A percentile compares a stretch with the other conserved stretches of the same genome.
Evolutionary conservation across 2,888 invertebrate genomes (phyloP).

Genomic region (Polietes domitor): DNA sequence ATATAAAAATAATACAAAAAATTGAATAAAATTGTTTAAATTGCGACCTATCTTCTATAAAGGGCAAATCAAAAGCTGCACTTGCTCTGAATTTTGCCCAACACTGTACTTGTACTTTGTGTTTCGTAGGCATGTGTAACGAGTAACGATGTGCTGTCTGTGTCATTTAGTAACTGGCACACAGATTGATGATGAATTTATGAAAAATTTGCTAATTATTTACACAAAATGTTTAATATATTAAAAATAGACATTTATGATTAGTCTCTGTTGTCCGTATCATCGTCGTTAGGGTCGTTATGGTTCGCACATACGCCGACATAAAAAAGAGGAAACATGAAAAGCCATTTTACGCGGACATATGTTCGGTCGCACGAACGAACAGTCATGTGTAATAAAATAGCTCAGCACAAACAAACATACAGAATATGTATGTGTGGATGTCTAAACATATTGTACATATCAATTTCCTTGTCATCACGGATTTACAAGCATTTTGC

Average conservation of each 20-base stretch:
- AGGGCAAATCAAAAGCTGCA: too few relatives aligned
- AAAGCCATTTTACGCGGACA: neutral
- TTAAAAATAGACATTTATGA: neutral
- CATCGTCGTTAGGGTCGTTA: neutral
- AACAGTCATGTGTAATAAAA: constrained; percentile 24
- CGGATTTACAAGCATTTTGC: neutral
- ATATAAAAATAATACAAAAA: too few relatives aligned
- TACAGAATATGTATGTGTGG: neutral
- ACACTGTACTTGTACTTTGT: neutral
- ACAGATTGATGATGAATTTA: neutral
- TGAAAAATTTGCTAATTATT: neutral
- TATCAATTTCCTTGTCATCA: constrained; percentile 12
- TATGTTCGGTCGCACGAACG: constrained; percentile 36
- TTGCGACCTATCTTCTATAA: too few relatives aligned
- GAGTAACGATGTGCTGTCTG: neutral
- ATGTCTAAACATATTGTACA: neutral
- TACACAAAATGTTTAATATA: neutral
- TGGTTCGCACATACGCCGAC: neutral
- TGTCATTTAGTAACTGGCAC: neutral
- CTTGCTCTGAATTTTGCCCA: neutral
- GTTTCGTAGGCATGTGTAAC: too few relatives aligned
- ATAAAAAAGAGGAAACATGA: neutral
- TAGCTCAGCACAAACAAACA: neutral
- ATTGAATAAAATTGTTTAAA: too few relatives aligned
- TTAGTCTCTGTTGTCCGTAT: neutral